Evolutionary conservation across 2,888 invertebrate genomes (phyloP), one percentile per base, ranked within the genome.

Genomic region (Phlogophora meticulosa): DNA sequence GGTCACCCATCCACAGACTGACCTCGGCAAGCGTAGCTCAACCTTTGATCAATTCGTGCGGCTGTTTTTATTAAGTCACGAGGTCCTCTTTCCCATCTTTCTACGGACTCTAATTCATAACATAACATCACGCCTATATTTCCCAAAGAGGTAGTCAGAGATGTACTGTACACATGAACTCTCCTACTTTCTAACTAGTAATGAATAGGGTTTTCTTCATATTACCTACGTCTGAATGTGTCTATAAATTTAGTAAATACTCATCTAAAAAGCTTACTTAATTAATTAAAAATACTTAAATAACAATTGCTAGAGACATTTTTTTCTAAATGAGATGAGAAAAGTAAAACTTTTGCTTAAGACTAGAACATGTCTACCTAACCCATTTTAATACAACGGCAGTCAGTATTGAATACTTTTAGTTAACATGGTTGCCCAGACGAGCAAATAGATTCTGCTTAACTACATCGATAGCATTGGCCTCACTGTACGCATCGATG

Each of bases 401-500:
- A 55, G 53, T 56, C 49, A 22, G 55, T 64, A 60, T 51, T 38
- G 3, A 49, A 55, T 58, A 55, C 9, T 17, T 40, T n/a, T 17
- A 46, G 9, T 4, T 49, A 7, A 51, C 36, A 60, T 46, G 66
- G 71, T 86, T 88, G 46, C 88, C 88, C 38, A 95, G 78, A 71
- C 90, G 88, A 66, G 90, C 83, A 45, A 94, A 90, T 71, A 96
- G 90, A 82, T 96, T 96, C 36, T 94, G 91, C 76, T 96, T 96
- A 4, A 96, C 95, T 5, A 92, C 76, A 64, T 95, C 93, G 79
- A 97, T 96, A 49, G 97, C 96, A 76, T 96, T 95, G 53, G 96
- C 96, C 83, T 97, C 96, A 85, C 97, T 97, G 80, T 97, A 95
- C 34, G 97, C 96, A 88, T 97, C 96, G 32, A 97, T 95, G 42